These are phyloP conservation scores for Chromobotia macracanthus DNA, from an alignment of 2,797 vertebrate genomes.

Conservation along the genomic window DNA sequence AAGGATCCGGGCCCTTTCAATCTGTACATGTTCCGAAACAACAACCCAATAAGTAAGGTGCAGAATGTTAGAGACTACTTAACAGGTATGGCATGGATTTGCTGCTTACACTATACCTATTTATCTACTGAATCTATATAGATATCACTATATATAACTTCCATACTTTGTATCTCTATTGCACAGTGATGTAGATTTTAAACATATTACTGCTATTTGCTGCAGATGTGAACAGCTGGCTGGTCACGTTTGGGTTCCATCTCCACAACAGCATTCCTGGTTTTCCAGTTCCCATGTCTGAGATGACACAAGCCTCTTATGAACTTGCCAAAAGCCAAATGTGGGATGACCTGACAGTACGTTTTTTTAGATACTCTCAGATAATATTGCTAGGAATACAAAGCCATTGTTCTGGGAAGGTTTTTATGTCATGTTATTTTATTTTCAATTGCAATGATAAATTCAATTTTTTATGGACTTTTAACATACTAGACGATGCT, in stretches of 20 bases:
- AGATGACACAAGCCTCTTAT: conserved; percentile 91
- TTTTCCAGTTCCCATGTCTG: conserved; percentile 92
- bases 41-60: conserved; percentile 97
- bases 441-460: too few relatives aligned
- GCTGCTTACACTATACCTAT: neutral
- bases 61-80: conserved; percentile 95
- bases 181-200: neutral
- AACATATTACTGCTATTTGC: conserved; percentile 31
- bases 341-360: conserved; percentile 95
- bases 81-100: conserved; percentile 81
- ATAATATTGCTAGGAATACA: neutral
- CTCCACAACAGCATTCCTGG: conserved; percentile 98
- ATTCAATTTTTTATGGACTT: too few relatives aligned
- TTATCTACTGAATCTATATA: neutral
- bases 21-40: conserved; percentile 97
- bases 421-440: too few relatives aligned
- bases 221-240: conserved; percentile 98
- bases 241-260: conserved; percentile 99
- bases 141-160: too few relatives aligned
- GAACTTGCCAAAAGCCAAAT: conserved; percentile 94
- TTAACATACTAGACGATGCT: too few relatives aligned
- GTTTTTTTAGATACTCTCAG: conserved; percentile 56
- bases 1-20: conserved; percentile 94
- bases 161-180: neutral
- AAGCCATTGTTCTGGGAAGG: too few relatives aligned